phyloP scores from a whole-genome alignment of 1,140 invertebrate species.

The Saccostrea glomerata region DNA sequence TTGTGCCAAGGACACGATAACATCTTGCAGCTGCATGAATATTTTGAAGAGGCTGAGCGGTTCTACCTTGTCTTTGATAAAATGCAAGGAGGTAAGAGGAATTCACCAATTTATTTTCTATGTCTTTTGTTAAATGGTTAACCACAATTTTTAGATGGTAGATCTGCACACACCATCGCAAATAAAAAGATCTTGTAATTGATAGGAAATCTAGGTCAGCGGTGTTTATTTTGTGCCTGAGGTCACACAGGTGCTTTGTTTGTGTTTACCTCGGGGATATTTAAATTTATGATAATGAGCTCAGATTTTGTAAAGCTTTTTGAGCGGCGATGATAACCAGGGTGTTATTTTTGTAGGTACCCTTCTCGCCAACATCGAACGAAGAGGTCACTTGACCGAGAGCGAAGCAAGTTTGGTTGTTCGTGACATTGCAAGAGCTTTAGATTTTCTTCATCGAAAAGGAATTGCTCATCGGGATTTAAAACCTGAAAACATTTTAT shows the following conservation, averaged over 20 bases:
- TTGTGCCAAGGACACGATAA: conserved; percentile 97
- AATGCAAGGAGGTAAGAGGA: conserved; percentile 90
- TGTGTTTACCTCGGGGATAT: conserved; percentile 24
- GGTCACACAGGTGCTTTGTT: conserved; percentile 6
- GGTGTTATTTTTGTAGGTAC: conserved; percentile 73
- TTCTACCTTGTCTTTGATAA: conserved; percentile 99
- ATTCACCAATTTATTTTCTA: neutral
- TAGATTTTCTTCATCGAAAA: conserved; percentile 96
- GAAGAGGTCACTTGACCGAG: conserved; percentile 95
- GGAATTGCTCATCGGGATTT: conserved; percentile 94
- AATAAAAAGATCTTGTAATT: neutral
- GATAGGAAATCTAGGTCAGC: neutral
- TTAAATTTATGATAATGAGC: conserved; percentile 21
- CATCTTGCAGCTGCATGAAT: conserved; percentile 97
- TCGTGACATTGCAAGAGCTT: conserved; percentile 94
- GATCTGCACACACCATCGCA: neutral
- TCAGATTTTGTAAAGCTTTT: neutral
- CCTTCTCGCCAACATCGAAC: conserved; percentile 93
- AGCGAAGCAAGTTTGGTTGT: conserved; percentile 95
- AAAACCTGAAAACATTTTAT: conserved; percentile 98
- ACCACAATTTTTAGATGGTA: neutral
- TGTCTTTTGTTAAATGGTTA: neutral
- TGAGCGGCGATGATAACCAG: neutral
- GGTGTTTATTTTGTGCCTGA: neutral
- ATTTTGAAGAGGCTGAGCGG: conserved; percentile 95